These are phyloP conservation scores for Acomys russatus DNA, from an alignment of 2,797 vertebrate genomes.

Conservation along the genomic window DNA sequence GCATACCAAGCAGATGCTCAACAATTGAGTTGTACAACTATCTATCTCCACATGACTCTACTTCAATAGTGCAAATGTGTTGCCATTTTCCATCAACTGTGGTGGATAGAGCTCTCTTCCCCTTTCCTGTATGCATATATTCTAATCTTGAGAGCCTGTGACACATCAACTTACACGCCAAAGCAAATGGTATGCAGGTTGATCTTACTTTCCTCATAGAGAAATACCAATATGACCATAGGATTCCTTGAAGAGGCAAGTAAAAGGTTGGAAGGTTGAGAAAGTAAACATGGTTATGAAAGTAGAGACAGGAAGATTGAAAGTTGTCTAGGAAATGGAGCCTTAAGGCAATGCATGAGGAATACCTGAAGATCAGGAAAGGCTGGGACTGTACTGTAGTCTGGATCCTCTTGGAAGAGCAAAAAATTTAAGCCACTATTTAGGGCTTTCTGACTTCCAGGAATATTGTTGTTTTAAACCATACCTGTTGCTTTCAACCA, in stretches of 20 bases:
- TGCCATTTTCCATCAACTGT: background rate
- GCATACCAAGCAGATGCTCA: background rate
- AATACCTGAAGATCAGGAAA: background rate
- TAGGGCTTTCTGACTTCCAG: background rate
- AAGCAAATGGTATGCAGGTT: background rate
- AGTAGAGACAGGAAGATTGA: background rate
- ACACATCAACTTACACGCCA: background rate
- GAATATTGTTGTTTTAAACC: background rate
- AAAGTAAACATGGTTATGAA: background rate
- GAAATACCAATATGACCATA: background rate
- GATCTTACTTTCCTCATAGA: background rate
- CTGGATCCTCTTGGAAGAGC: background rate
- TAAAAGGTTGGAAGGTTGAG: background rate
- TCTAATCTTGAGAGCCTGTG: background rate
- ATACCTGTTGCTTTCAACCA: background rate
- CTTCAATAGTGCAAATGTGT: background rate
- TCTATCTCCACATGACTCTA: background rate
- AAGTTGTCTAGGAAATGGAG: background rate
- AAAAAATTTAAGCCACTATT: background rate
- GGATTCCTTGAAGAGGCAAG: background rate
- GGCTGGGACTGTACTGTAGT: background rate
- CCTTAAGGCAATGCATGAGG: background rate
- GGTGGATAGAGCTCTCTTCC: background rate
- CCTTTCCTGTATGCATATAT: background rate
- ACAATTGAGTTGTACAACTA: accelerated